Evolutionary conservation across 2,797 vertebrate species (phyloP).

Genomic region (Hypotaenidia okinawae): DNA sequence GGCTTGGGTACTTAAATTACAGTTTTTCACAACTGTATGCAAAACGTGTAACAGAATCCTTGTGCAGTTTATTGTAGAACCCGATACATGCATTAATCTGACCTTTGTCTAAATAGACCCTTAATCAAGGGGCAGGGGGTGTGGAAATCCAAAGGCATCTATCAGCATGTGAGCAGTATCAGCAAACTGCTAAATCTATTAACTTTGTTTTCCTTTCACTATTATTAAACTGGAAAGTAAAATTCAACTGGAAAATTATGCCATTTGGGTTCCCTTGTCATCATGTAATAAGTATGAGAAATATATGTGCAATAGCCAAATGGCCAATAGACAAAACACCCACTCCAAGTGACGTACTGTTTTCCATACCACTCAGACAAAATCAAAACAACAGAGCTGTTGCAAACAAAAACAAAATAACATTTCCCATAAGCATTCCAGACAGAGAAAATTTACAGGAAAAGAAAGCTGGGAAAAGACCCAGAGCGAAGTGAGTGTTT

Average conservation of each 20-base stretch:
- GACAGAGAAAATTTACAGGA: slow-evolving; percentile 84
- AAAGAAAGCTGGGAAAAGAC: slow-evolving; percentile 80
- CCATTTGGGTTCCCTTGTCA: slow-evolving; percentile 82
- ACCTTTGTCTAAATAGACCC: slow-evolving; percentile 75
- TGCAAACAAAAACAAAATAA: slow-evolving; percentile 88
- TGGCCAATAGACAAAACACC: slow-evolving; percentile 86
- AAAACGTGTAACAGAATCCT: slow-evolving; percentile 77
- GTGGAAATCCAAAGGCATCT: slow-evolving; percentile 31
- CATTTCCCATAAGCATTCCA: slow-evolving; percentile 87
- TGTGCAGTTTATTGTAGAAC: slow-evolving; percentile 77
- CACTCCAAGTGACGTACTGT: slow-evolving; percentile 85
- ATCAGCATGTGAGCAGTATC: slow-evolving; percentile 65
- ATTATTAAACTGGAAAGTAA: slow-evolving; percentile 80
- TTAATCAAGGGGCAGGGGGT: slow-evolving; percentile 38
- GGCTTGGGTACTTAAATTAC: slow-evolving; percentile 77
- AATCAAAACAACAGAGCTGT: slow-evolving; percentile 86
- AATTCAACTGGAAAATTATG: slow-evolving; percentile 80
- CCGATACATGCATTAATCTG: slow-evolving; percentile 75
- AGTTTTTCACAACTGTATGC: slow-evolving; percentile 79
- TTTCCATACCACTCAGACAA: slow-evolving; percentile 87
- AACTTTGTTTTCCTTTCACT: slow-evolving; percentile 80
- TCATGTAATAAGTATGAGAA: slow-evolving; percentile 84
- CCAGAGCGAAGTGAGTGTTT: slow-evolving; percentile 69
- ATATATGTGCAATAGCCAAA: slow-evolving; percentile 83
- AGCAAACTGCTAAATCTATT: slow-evolving; percentile 77